phyloP scores from a whole-genome alignment of 2,888 invertebrate genomes.

The Caenorhabditis becei region DNA sequence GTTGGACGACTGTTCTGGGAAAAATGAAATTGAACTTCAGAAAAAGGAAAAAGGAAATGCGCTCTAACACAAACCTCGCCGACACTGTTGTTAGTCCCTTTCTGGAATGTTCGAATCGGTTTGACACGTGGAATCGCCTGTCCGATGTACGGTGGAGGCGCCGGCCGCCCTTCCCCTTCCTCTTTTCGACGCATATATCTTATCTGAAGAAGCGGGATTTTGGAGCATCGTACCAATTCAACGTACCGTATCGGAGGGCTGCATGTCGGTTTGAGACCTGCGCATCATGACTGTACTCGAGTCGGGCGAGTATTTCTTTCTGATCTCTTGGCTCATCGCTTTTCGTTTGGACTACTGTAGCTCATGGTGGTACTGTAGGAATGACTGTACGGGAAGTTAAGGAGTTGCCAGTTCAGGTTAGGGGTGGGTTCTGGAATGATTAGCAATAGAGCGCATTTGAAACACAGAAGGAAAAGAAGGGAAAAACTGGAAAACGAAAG shows the following conservation, averaged over 20 bases:
- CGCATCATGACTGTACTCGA: constrained; percentile 56
- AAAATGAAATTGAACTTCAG: not conserved
- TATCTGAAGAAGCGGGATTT: constrained; percentile 24
- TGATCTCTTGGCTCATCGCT: constrained; percentile 29
- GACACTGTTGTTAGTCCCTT: constrained; percentile 24
- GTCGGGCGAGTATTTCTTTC: constrained; percentile 59
- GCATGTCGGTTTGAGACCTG: constrained; percentile 17
- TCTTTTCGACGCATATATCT: constrained; percentile 48
- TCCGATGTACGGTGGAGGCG: constrained; percentile 60
- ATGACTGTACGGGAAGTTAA: not conserved
- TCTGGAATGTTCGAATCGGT: constrained; percentile 49
- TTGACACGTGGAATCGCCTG: constrained; percentile 59
- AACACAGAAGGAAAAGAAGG: not conserved
- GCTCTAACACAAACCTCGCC: constrained; percentile 24
- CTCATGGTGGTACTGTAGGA: constrained; percentile 11
- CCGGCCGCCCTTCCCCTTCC: constrained; percentile 29
- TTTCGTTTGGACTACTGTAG: not conserved
- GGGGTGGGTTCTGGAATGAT: not conserved
- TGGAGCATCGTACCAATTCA: too few relatives aligned
- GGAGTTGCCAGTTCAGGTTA: not conserved
- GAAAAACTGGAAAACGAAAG: too few relatives aligned
- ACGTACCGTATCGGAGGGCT: constrained; percentile 40
- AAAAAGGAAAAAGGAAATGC: too few relatives aligned
- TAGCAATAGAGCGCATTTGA: too few relatives aligned
- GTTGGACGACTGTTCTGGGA: constrained; percentile 44